Conservation (phyloP, 1,140 invertebrate genomes). For the Lamellibrachia luymesi region DNA sequence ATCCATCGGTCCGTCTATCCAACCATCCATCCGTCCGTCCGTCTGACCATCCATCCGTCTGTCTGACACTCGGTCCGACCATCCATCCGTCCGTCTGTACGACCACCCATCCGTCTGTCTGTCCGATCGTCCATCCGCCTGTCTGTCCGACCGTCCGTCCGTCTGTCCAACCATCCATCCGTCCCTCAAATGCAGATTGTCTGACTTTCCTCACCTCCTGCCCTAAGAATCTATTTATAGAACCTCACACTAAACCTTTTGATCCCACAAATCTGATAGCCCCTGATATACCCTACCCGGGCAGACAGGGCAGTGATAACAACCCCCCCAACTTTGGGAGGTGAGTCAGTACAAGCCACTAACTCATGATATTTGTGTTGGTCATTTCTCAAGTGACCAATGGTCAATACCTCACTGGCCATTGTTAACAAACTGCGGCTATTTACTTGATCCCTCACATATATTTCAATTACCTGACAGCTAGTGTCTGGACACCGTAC, state of each 20-base stretch:
- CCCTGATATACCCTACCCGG: not conserved
- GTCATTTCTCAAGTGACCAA: not conserved
- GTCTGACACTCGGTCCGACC: no score
- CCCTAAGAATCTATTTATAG: not conserved
- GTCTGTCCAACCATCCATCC: not conserved
- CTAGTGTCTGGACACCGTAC: not conserved
- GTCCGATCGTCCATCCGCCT: not conserved
- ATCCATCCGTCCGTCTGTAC: not conserved
- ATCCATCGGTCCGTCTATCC: no score
- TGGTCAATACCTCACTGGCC: not conserved
- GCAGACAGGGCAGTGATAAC: not conserved
- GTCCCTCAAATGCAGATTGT: not conserved
- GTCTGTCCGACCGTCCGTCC: not conserved
- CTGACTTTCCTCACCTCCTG: not conserved
- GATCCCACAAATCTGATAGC: not conserved
- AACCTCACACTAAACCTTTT: not conserved
- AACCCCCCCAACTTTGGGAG: not conserved
- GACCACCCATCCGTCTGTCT: not conserved
- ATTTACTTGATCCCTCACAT: not conserved
- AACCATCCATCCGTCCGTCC: not conserved
- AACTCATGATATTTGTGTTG: not conserved
- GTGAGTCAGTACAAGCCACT: not conserved
- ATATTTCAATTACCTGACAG: not conserved
- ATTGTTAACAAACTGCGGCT: not conserved
- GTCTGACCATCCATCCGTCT: not conserved